phyloP scores from a whole-genome alignment of 2,113 vertebrate genomes.

The Spilogale gracilis region DNA sequence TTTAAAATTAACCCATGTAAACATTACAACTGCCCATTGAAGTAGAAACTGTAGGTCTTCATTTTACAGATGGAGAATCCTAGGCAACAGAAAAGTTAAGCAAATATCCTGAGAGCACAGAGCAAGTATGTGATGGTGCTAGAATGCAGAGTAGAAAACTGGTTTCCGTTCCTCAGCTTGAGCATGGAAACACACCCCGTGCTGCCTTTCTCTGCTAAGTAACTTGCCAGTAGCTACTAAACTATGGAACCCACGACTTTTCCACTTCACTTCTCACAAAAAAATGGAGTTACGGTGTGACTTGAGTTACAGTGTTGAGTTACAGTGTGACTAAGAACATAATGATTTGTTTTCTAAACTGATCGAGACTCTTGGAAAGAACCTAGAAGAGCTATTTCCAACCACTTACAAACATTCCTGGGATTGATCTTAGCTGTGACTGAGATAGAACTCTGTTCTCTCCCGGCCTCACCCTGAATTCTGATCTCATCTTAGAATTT shows the following conservation, averaged over 20 bases:
- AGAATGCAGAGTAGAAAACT: neutral
- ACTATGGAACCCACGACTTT: neutral
- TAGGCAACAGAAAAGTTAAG: neutral
- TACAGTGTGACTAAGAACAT: neutral
- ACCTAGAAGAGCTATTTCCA: neutral
- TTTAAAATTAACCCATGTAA: neutral
- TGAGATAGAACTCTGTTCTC: neutral
- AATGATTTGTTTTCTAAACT: constrained; percentile 21
- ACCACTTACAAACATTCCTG: neutral
- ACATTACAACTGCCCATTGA: neutral
- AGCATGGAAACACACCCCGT: neutral
- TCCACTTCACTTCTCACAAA: neutral
- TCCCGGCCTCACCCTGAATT: fast-evolving
- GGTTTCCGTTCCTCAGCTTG: neutral
- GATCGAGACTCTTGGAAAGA: neutral
- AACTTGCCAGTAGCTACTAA: neutral
- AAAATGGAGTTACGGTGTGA: neutral
- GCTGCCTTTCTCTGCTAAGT: neutral
- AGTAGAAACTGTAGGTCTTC: neutral
- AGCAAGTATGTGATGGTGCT: neutral
- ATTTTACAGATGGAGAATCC: neutral
- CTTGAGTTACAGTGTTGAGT: neutral
- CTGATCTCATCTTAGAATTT: neutral
- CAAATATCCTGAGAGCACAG: neutral
- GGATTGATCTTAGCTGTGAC: neutral